phyloP scores from a whole-genome alignment of 2,797 vertebrate species.

The Pseudomugil tenellus region DNA sequence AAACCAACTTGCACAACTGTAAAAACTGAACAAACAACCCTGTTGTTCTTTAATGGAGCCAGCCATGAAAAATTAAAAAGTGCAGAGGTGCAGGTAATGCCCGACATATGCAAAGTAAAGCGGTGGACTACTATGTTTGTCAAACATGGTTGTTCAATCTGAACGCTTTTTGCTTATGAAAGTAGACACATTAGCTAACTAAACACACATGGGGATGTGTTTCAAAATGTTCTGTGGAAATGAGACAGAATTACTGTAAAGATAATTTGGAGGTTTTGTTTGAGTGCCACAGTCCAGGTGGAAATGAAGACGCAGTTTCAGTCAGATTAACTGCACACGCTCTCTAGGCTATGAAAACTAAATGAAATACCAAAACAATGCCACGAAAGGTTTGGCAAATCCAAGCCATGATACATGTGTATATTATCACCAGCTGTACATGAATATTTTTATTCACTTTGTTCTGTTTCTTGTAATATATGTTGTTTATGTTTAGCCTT shows the following conservation, averaged over 20 bases:
- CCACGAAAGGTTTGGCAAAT: slow-evolving; percentile 15
- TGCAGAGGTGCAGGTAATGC: slow-evolving; percentile 47
- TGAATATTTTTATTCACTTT: slow-evolving; percentile 11
- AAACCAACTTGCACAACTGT: slow-evolving; percentile 24
- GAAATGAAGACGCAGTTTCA: slow-evolving; percentile 16
- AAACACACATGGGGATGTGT: slow-evolving; percentile 31
- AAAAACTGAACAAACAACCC: slow-evolving; percentile 47
- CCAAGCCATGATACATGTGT: slow-evolving; percentile 7
- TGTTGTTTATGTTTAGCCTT: slow-evolving; percentile 10
- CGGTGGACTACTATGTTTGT: slow-evolving; percentile 38
- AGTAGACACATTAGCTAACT: slow-evolving; percentile 42
- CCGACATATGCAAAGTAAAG: slow-evolving; percentile 60
- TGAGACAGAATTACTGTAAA: slow-evolving; percentile 22
- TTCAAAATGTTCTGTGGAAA: slow-evolving; percentile 24
- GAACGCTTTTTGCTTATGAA: slow-evolving; percentile 58
- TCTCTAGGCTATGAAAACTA: slow-evolving; percentile 6
- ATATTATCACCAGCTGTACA: slow-evolving; percentile 15
- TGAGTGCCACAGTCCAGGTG: not conserved
- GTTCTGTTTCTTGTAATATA: slow-evolving; percentile 21
- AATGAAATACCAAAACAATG: slow-evolving; percentile 22
- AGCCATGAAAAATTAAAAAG: slow-evolving; percentile 49
- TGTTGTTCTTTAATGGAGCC: slow-evolving; percentile 55
- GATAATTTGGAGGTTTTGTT: not conserved
- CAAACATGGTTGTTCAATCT: slow-evolving; percentile 52
- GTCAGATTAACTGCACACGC: slow-evolving; percentile 8